Percentiles rank a stretch among this genome's conserved stretches.
phyloP scores from a whole-genome alignment of 2,797 vertebrate species.

The Galagoides demidoff region DNA sequence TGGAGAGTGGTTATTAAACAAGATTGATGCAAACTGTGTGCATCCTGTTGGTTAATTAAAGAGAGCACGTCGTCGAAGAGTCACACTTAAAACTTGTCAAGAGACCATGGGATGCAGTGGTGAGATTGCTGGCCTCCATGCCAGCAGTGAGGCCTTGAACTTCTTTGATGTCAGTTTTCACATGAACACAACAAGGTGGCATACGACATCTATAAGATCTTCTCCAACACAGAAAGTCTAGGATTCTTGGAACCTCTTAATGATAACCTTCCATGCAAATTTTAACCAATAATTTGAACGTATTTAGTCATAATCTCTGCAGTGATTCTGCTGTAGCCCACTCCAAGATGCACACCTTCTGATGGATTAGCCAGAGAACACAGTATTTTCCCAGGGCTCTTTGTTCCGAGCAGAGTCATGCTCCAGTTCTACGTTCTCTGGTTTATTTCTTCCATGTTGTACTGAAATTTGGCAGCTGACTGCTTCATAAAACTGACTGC shows the following conservation, averaged over 20 bases:
- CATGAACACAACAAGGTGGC: background rate
- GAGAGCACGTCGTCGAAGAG: background rate
- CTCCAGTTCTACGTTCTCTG: background rate
- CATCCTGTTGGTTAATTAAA: background rate
- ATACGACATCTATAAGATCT: background rate
- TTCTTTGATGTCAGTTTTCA: background rate
- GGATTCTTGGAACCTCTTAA: conserved; percentile 6
- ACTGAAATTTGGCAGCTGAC: background rate
- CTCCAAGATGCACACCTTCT: conserved; percentile 17
- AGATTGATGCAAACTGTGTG: background rate
- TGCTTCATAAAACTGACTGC: background rate
- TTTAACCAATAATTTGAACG: conserved; percentile 26
- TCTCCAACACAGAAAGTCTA: background rate
- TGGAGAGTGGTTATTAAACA: background rate
- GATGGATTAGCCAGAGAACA: background rate
- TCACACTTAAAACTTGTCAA: background rate
- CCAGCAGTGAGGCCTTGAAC: background rate
- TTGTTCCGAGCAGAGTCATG: background rate
- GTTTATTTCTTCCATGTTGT: background rate
- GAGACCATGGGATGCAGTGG: background rate
- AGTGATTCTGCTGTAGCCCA: background rate
- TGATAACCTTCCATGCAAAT: background rate
- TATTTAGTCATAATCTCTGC: conserved; percentile 4
- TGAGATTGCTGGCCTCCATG: background rate
- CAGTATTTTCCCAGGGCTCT: background rate